These are phyloP conservation scores for Cheilosia vernalis DNA, from an alignment of 2,888 invertebrate genomes.

Conservation along the genomic window DNA sequence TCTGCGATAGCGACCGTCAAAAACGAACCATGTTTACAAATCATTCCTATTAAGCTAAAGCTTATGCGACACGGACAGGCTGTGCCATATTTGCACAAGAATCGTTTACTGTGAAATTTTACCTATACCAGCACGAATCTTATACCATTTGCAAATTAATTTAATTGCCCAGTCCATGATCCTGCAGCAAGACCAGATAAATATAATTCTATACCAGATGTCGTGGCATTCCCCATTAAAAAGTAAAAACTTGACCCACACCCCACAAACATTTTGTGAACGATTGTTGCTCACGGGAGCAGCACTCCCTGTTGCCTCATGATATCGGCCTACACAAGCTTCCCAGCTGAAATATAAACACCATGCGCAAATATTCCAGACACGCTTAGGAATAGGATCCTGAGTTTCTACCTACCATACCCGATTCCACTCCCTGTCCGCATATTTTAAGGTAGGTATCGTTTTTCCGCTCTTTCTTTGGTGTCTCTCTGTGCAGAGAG, in stretches of 20 bases:
- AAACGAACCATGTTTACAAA: no score
- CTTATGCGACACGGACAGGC: no score
- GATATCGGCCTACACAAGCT: not conserved
- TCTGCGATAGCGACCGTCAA: no score
- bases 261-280: not conserved
- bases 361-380: slow-evolving; percentile 29
- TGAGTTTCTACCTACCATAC: slow-evolving; percentile 1
- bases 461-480: not conserved
- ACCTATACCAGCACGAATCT: not conserved
- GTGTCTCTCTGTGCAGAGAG: not conserved
- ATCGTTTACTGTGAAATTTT: not conserved
- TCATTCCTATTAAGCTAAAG: no score
- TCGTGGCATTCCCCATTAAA: slow-evolving; percentile 16
- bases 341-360: slow-evolving; percentile 10
- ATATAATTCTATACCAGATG: slow-evolving; percentile 16
- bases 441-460: not conserved
- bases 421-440: not conserved
- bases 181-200: not conserved
- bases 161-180: not conserved
- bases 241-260: slow-evolving; percentile 26
- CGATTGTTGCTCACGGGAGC: slow-evolving; percentile 16
- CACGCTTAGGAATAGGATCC: slow-evolving; percentile 10
- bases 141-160: not conserved
- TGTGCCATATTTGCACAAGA: no score
- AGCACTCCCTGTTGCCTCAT: slow-evolving; percentile 21